Conservation (phyloP, 2,113 vertebrate species). For the Gadus macrocephalus region DNA sequence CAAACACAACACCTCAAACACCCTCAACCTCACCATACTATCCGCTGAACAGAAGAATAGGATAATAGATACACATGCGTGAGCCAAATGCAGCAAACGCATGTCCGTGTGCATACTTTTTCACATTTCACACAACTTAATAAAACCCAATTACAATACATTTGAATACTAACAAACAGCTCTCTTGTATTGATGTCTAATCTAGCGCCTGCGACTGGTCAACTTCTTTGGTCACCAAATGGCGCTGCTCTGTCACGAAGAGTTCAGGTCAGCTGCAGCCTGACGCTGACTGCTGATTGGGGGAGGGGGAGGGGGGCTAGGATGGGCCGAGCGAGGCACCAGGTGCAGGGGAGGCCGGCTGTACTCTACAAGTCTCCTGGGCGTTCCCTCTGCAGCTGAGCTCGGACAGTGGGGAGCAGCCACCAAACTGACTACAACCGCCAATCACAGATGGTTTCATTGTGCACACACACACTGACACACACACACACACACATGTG, state of each 20-base stretch:
- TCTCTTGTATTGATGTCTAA: too few species aligned
- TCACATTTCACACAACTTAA: background rate
- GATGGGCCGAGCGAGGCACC: conserved; percentile 4
- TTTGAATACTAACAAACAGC: background rate
- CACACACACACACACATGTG: background rate
- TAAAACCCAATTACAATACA: background rate
- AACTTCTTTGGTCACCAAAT: background rate
- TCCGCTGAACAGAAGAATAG: too few species aligned
- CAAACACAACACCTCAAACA: too few species aligned
- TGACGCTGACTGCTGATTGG: background rate
- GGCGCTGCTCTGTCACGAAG: too few species aligned
- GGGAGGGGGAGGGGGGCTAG: conserved; percentile 13
- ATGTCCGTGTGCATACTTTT: too few species aligned
- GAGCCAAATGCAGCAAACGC: too few species aligned
- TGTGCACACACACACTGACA: conserved; percentile 4
- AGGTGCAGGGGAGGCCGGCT: conserved; percentile 17
- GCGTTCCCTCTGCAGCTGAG: conserved; percentile 24
- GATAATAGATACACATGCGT: too few species aligned
- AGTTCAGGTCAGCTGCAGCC: background rate
- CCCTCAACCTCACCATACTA: too few species aligned
- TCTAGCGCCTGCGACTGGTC: background rate
- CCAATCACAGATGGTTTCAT: too few species aligned
- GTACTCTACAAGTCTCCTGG: conserved; percentile 18
- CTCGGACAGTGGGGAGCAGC: background rate
- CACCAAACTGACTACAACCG: too few species aligned